phyloP scores from a whole-genome alignment of 1,140 invertebrate genomes.

The Brachionus koreanus region DNA sequence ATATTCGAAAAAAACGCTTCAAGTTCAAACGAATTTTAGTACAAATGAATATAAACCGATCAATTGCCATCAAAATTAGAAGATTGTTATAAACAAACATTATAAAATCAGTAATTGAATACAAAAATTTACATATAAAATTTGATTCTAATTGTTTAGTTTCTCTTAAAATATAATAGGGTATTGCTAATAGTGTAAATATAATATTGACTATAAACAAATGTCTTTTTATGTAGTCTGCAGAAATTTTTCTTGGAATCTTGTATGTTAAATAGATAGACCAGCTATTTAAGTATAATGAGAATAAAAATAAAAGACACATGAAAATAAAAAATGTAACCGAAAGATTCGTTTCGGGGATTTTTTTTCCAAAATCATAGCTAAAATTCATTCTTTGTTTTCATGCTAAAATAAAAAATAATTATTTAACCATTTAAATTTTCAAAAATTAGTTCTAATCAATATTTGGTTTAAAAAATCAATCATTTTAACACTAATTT shows the following conservation, averaged over 20 bases:
- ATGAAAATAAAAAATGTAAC: not conserved
- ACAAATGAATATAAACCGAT: constrained; percentile 26
- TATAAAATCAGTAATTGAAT: constrained; percentile 27
- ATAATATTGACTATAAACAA: constrained; percentile 21
- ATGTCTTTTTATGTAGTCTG: constrained; percentile 25
- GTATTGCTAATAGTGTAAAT: constrained; percentile 32
- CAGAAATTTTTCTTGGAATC: constrained; percentile 15
- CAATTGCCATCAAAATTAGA: constrained; percentile 25
- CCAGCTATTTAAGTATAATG: not conserved
- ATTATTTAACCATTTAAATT: too few species aligned
- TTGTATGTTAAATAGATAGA: not conserved
- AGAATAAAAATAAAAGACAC: not conserved
- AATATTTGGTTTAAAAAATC: not conserved
- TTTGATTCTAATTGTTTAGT: not conserved
- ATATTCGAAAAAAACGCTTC: not conserved
- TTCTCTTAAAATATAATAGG: not conserved
- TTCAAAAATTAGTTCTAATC: too few species aligned
- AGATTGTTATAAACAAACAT: constrained; percentile 43
- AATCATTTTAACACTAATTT: not conserved
- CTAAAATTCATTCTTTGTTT: not conserved
- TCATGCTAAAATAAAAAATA: not conserved
- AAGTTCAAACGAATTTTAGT: not conserved
- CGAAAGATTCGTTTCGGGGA: not conserved
- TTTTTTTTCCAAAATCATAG: not conserved
- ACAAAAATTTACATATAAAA: constrained; percentile 9